Conservation (phyloP, 1,140 invertebrate genomes). For the Drosophila bocqueti region DNA sequence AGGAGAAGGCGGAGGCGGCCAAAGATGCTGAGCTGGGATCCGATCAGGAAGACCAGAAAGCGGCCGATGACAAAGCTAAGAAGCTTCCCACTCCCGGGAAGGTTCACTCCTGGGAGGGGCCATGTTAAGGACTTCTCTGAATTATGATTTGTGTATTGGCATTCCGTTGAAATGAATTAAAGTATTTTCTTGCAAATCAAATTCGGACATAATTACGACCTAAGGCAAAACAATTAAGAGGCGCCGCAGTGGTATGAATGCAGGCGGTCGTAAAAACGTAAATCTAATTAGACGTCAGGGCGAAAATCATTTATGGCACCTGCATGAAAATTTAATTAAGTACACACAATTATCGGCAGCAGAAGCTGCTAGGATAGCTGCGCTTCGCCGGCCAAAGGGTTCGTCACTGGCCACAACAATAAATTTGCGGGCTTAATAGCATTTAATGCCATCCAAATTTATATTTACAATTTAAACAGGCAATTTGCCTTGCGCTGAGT, state of each 20-base stretch:
- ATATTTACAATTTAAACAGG: slow-evolving; percentile 79
- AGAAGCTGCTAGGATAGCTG: slow-evolving; percentile 4
- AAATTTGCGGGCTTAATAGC: slow-evolving; percentile 71
- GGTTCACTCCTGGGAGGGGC: slow-evolving; percentile 52
- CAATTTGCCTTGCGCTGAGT: slow-evolving; percentile 73
- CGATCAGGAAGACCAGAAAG: neutral
- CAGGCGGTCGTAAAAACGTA: slow-evolving; percentile 60
- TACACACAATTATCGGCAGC: slow-evolving; percentile 70
- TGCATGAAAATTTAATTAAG: slow-evolving; percentile 84
- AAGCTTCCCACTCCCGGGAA: slow-evolving; percentile 43
- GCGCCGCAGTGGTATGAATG: slow-evolving; percentile 8
- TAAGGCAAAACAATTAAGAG: slow-evolving; percentile 16
- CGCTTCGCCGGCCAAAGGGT: slow-evolving; percentile 11
- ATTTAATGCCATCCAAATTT: slow-evolving; percentile 80
- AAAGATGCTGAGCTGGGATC: neutral
- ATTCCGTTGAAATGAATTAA: neutral
- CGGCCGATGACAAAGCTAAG: neutral
- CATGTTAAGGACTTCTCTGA: neutral
- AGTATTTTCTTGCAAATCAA: neutral
- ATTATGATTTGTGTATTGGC: neutral
- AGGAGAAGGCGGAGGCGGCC: slow-evolving; percentile 14
- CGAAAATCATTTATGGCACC: slow-evolving; percentile 79
- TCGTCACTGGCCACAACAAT: slow-evolving; percentile 42
- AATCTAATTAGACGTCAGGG: slow-evolving; percentile 73
- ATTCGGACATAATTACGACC: slow-evolving; percentile 8